A percentile compares a stretch with the other conserved stretches of the same genome.
These are phyloP conservation scores for Lethenteron camtschaticum DNA, from an alignment of 2,113 vertebrate species.

Conservation along the genomic window DNA sequence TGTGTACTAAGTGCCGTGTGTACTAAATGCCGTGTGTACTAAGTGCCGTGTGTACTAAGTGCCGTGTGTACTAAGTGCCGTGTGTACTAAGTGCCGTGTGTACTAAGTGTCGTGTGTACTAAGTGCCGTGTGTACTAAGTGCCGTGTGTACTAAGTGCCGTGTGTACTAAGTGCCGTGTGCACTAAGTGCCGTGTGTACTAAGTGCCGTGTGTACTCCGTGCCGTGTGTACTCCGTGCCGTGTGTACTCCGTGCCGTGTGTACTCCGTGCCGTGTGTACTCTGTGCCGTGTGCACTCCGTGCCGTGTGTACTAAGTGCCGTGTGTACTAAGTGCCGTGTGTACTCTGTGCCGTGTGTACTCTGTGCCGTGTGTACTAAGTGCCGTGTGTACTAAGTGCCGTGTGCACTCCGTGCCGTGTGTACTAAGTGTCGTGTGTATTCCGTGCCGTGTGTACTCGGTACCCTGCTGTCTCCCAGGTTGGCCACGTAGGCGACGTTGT, in stretches of 20 bases:
- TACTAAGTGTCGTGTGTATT: no score
- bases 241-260: no score
- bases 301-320: constrained; percentile 28
- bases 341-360: constrained; percentile 32
- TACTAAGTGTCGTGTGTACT: background rate
- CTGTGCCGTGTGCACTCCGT: constrained; percentile 27
- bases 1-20: constrained; percentile 10
- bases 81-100: no score
- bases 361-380: no score
- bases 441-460: constrained; percentile 14
- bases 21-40: background rate
- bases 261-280: no score
- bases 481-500: constrained; percentile 62
- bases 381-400: no score
- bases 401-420: no score
- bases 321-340: no score
- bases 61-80: constrained; percentile 25
- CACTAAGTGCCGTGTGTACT: background rate
- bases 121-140: no score
- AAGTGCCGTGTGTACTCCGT: constrained; percentile 11
- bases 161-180: constrained; percentile 31
- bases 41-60: constrained; percentile 7
- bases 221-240: no score
- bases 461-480: constrained; percentile 92
- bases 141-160: constrained; percentile 23